Base-by-base conservation (phyloP, 2,797 vertebrate species). In the Danionella dracula region DNA sequence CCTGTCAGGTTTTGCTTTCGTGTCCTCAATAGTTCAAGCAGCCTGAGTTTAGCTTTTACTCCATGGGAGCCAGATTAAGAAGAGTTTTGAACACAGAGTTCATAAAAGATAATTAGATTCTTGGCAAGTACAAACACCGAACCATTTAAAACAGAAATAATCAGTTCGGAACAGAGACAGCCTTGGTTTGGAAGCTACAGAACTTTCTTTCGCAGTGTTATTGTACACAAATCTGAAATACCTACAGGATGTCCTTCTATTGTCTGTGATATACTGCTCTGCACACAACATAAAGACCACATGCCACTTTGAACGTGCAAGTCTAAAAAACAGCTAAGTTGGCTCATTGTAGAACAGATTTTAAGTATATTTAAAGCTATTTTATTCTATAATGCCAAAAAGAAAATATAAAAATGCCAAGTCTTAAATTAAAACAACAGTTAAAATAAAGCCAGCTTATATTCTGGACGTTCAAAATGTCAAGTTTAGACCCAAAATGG, bases 1-100 rank as follows among this genome's bases (percentile, higher is more conserved):
- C 62, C 44, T 55, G 20, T 42, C 40, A 35, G 6, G 45, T 44
- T 20, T 23, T 41, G 44, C 20, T 57, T 66, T n/a, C n/a, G n/a
- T n/a, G n/a, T n/a, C n/a, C n/a, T n/a, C n/a, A n/a, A n/a, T n/a
- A n/a, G n/a, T n/a, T n/a, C n/a, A n/a, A n/a, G n/a, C n/a, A 32
- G 17, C 21, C 12, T 27, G 8, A 4, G 1, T 53, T 6, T 12
- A 32, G 8, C 8, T 17, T n/a, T 21, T 23, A 27, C 27, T 34
- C 16, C 13, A 27, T 41, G 13, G 38, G 4, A n/a, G 1, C 9
- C 12, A 15, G 15, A 6, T 29, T 15, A n/a, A n/a, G n/a, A n/a
- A n/a, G 12, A 31, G 54, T 31, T 6, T 42, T 41, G 17, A 15
- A 37, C 21, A 17, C 27, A 9, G 7, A 17, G 13, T 16, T 34